These are phyloP conservation scores for Holothuria glaberrima DNA, from an alignment of 35 echinoderm and acorn worm species.

Conservation along the genomic window DNA sequence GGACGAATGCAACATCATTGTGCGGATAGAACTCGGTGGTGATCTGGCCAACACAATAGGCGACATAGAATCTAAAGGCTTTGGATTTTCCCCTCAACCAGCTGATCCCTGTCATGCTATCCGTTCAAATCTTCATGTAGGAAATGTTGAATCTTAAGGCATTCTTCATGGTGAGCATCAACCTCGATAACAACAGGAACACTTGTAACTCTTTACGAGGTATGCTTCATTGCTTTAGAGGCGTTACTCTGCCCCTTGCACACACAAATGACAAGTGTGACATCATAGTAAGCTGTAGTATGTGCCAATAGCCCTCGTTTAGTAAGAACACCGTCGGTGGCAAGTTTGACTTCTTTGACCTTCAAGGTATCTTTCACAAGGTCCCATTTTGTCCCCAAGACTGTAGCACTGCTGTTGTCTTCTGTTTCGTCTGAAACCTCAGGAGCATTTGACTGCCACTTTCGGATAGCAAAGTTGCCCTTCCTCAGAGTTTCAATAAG, in stretches of 20 bases:
- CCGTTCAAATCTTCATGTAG: slow-evolving; percentile 66
- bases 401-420: slow-evolving; percentile 45
- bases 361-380: too few relatives aligned
- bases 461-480: slow-evolving; percentile 74
- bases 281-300: slow-evolving; percentile 60
- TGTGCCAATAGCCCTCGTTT: too few relatives aligned
- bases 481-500: slow-evolving; percentile 64
- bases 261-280: slow-evolving; percentile 58
- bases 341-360: too few relatives aligned
- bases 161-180: slow-evolving; percentile 69
- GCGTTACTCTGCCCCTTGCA: slow-evolving; percentile 52
- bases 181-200: slow-evolving; percentile 57
- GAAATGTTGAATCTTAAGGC: slow-evolving; percentile 57
- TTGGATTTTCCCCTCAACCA: slow-evolving; percentile 71
- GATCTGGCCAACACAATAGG: slow-evolving; percentile 68
- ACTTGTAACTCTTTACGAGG: slow-evolving; percentile 72
- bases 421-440: slow-evolving; percentile 66
- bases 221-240: slow-evolving; percentile 71
- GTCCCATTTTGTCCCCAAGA: slow-evolving; percentile 71
- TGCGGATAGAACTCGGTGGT: slow-evolving; percentile 65
- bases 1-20: slow-evolving; percentile 59
- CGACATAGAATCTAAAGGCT: slow-evolving; percentile 69
- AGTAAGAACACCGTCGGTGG: too few relatives aligned
- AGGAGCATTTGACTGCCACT: slow-evolving; percentile 72
- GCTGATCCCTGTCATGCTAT: slow-evolving; percentile 70